Evolutionary conservation across 92 coral and sea anemone genomes (phyloP).

Genomic region (Umimayanthus kanabou): DNA sequence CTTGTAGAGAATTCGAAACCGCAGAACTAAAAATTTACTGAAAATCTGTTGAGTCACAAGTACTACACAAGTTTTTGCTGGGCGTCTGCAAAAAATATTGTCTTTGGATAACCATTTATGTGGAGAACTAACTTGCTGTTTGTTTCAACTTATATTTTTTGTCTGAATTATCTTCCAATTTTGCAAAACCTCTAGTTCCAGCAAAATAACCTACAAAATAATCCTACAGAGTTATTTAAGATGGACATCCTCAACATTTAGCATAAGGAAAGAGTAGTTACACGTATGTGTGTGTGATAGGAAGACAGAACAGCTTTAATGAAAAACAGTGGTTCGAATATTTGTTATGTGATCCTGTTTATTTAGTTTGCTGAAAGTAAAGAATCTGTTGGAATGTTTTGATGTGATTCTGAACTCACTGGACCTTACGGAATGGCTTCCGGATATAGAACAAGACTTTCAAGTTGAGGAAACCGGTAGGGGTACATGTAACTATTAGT

Average conservation of each 20-base stretch:
- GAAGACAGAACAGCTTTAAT: not conserved
- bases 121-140: too few relatives aligned
- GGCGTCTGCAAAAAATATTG: too few relatives aligned
- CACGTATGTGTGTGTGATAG: not conserved
- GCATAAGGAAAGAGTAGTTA: too few relatives aligned
- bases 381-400: constrained; percentile 66
- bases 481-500: not conserved
- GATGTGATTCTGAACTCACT: constrained; percentile 67
- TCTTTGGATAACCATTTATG: too few relatives aligned
- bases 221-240: not conserved
- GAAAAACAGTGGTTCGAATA: not conserved
- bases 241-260: not conserved
- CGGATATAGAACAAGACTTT: constrained; percentile 51
- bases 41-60: too few relatives aligned
- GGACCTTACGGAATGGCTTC: constrained; percentile 57
- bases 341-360: constrained; percentile 11
- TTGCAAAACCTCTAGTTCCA: not conserved
- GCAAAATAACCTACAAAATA: not conserved
- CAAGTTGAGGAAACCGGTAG: constrained; percentile 58
- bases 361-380: constrained; percentile 73
- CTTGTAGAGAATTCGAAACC: not conserved
- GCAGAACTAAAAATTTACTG: too few relatives aligned
- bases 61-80: too few relatives aligned
- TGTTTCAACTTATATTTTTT: not conserved
- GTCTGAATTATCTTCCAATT: not conserved